phyloP scores from a whole-genome alignment of 2,113 vertebrate species.

The Oryzias javanicus region DNA sequence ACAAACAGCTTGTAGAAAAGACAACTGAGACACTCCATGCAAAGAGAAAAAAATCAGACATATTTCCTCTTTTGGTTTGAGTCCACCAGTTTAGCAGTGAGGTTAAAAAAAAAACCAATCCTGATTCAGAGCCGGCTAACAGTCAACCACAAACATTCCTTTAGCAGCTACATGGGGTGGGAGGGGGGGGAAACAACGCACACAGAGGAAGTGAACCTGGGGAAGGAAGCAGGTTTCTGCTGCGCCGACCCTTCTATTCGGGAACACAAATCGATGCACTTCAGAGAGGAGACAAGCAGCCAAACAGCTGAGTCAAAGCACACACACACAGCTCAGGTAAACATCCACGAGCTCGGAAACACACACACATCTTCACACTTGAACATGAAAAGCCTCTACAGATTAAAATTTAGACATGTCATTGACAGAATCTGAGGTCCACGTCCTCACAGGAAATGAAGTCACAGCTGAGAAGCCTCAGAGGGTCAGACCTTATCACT shows the following conservation, averaged over 20 bases:
- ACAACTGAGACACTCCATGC: background rate
- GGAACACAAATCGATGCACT: slow-evolving; percentile 47
- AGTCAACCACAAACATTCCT: slow-evolving; percentile 63
- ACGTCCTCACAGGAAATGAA: slow-evolving; percentile 29
- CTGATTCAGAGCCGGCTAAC: slow-evolving; percentile 58
- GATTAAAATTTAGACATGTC: background rate
- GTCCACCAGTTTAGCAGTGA: slow-evolving; percentile 41
- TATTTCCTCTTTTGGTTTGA: slow-evolving; percentile 39
- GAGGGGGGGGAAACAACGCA: slow-evolving; percentile 16
- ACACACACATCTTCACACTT: too few relatives aligned
- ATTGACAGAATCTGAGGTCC: background rate
- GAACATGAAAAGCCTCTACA: background rate
- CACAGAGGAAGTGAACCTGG: slow-evolving; percentile 54
- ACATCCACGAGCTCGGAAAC: too few relatives aligned
- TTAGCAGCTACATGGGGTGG: background rate
- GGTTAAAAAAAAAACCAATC: slow-evolving; percentile 39
- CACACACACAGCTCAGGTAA: background rate
- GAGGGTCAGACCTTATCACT: too few relatives aligned
- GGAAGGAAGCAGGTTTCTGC: slow-evolving; percentile 60
- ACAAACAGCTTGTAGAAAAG: slow-evolving; percentile 16
- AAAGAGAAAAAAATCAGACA: background rate
- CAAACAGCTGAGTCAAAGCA: slow-evolving; percentile 66
- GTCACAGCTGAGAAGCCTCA: slow-evolving; percentile 41
- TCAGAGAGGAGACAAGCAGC: slow-evolving; percentile 30
- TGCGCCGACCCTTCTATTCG: slow-evolving; percentile 26